Percentiles rank a stretch among this genome's conserved stretches.
These are phyloP conservation scores for Trachelus iudaicus DNA, from an alignment of 2,888 invertebrate species.

Conservation along the genomic window DNA sequence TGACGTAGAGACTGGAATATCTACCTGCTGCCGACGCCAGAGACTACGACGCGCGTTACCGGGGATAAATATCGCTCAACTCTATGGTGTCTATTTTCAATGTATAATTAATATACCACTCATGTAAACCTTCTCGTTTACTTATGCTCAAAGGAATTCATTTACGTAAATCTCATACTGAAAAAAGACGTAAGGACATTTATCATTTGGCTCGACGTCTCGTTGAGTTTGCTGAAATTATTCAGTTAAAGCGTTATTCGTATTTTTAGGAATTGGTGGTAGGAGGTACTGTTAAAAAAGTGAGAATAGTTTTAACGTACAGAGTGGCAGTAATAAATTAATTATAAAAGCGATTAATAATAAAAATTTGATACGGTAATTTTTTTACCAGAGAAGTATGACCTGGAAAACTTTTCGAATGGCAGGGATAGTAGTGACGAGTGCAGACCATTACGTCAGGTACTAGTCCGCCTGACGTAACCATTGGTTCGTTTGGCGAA, in stretches of 20 bases:
- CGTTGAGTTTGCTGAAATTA: neutral
- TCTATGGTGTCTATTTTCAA: neutral
- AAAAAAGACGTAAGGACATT: neutral
- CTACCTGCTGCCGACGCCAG: neutral
- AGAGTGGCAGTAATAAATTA: neutral
- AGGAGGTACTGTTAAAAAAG: neutral
- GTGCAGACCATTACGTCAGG: neutral
- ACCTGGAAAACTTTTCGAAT: neutral
- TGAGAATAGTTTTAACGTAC: neutral
- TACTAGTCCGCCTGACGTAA: neutral
- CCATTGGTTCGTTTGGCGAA: neutral
- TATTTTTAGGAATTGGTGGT: neutral
- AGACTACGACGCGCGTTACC: neutral
- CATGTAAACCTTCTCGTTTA: neutral
- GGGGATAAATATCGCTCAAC: neutral
- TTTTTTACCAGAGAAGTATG: neutral
- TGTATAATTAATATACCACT: neutral
- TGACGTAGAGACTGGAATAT: neutral
- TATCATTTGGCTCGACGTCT: no score
- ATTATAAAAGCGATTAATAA: no score
- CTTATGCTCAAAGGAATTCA: neutral
- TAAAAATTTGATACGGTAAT: neutral
- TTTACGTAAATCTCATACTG: neutral
- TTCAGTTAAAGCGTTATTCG: neutral
- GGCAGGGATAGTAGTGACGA: neutral